phyloP scores from a whole-genome alignment of 2,797 vertebrate species.

The Poeciliopsis gracilis region DNA sequence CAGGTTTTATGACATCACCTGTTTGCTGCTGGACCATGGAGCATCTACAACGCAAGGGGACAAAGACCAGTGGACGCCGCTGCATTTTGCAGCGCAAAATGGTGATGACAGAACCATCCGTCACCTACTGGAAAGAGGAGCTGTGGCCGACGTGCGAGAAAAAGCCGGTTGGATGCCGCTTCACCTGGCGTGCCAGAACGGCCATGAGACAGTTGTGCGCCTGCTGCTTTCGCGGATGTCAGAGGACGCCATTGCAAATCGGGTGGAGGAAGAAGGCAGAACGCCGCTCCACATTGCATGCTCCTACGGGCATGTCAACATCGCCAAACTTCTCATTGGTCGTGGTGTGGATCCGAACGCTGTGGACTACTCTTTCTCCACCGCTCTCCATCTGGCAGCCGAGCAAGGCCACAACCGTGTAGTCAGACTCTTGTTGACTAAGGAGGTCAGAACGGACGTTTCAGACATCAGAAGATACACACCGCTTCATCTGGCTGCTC shows the following conservation, averaged over 20 bases:
- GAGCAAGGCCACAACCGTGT: conserved; percentile 86
- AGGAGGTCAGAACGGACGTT: conserved; percentile 55
- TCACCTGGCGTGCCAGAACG: conserved; percentile 89
- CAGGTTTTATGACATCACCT: conserved; percentile 77
- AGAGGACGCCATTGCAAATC: conserved; percentile 49
- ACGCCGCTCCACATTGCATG: conserved; percentile 86
- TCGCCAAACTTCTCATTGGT: conserved; percentile 84
- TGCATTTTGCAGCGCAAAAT: conserved; percentile 88
- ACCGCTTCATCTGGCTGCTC: conserved; percentile 84
- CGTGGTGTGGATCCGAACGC: conserved; percentile 81
- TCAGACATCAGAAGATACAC: conserved; percentile 78
- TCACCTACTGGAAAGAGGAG: conserved; percentile 84
- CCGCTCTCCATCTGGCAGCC: conserved; percentile 83
- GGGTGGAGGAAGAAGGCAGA: conserved; percentile 70
- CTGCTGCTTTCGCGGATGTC: conserved; percentile 82
- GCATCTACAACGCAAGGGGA: conserved; percentile 75
- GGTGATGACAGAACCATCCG: conserved; percentile 79
- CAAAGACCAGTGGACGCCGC: conserved; percentile 83
- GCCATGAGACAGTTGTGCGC: conserved; percentile 84
- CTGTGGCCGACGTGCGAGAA: conserved; percentile 72
- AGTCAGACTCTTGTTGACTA: conserved; percentile 82
- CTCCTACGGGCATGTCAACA: conserved; percentile 82
- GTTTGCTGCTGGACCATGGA: conserved; percentile 73
- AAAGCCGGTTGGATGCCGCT: conserved; percentile 84
- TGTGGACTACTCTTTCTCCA: conserved; percentile 77